Evolutionary conservation across 2,888 invertebrate genomes (phyloP), one percentile per base, ranked within the genome.

Genomic region (Trachelus stipa): DNA sequence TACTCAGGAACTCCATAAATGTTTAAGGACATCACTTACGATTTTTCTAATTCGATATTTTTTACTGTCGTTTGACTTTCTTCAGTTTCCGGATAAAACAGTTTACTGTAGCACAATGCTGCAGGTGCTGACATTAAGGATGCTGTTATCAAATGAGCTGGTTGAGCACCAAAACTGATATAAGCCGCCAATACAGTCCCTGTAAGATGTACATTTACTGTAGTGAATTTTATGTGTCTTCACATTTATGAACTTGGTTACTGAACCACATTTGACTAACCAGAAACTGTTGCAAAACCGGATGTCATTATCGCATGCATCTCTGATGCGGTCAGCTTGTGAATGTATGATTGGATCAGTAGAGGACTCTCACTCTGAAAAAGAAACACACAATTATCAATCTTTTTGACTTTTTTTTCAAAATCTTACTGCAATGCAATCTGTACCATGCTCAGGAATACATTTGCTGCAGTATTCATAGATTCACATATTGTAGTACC

Each of bases 111-210:
- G 86, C 97, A 97, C 37, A 99, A 92, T 0, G 98, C 96, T 0
- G 98, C 98, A 0, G 99, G 99, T 0, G 99, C 98, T 0, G 98
- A 97, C 98, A 99, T 98, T 0, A 99, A 96, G 81, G 97, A 97
- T 0, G 99, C 97, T 0, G 98, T 97, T 81, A 99, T 95, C 69
- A 99, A 92, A 91, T 98, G 97, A 0, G 96, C 94, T 0, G 99
- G 95, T 75, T 95, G 94, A 0, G 98, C 98, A 0, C 98, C 98
- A 90, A 97, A 98, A 4, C 94, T 94, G 77, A 98, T 97, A 90
- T 98, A 99, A 0, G 98, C 97, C 0, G 98, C 98, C 87, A 99
- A 92, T 1, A 98, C 97, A 0, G 97, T 96, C 23, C 96, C 96
- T 95, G 92, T 85, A 87, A 93, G 4, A 12, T 71, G 9, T 15